Evolutionary conservation across 2,113 vertebrate species (phyloP).

Genomic region (Alligator sinensis): DNA sequence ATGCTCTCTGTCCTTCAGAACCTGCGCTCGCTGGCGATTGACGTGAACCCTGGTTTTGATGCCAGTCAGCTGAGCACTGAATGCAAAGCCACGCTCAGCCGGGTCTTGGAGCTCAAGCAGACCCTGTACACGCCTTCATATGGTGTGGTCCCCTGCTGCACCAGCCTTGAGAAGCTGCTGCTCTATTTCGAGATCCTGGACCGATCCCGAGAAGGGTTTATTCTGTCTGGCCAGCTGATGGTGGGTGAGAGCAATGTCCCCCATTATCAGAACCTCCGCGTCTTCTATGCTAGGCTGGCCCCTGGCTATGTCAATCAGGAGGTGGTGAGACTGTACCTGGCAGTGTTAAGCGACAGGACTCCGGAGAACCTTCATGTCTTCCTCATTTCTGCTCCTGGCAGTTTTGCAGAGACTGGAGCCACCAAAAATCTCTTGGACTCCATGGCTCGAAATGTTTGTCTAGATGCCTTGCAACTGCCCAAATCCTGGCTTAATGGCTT

Average conservation of each 20-base stretch:
- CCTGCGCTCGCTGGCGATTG: conserved; percentile 90
- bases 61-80: conserved; percentile 89
- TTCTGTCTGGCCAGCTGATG: conserved; percentile 93
- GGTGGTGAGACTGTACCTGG: conserved; percentile 93
- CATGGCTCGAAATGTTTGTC: conserved; percentile 85
- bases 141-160: conserved; percentile 93
- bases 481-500: conserved; percentile 90
- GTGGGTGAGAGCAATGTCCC: conserved; percentile 98
- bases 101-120: conserved; percentile 90
- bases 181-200: conserved; percentile 95
- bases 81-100: conserved; percentile 90
- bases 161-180: conserved; percentile 90
- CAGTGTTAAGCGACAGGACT: conserved; percentile 92
- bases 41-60: conserved; percentile 88
- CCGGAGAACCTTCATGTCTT: conserved; percentile 91
- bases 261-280: conserved; percentile 92
- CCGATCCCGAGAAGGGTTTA: conserved; percentile 88
- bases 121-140: conserved; percentile 93
- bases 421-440: conserved; percentile 90
- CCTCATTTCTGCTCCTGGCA: conserved; percentile 92
- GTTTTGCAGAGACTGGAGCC: conserved; percentile 87
- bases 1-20: conserved; percentile 86
- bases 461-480: conserved; percentile 94
- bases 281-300: conserved; percentile 93
- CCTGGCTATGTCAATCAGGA: conserved; percentile 96